Evolutionary conservation across 2,797 vertebrate genomes (phyloP).

Genomic region (Crocidura indochinensis): DNA sequence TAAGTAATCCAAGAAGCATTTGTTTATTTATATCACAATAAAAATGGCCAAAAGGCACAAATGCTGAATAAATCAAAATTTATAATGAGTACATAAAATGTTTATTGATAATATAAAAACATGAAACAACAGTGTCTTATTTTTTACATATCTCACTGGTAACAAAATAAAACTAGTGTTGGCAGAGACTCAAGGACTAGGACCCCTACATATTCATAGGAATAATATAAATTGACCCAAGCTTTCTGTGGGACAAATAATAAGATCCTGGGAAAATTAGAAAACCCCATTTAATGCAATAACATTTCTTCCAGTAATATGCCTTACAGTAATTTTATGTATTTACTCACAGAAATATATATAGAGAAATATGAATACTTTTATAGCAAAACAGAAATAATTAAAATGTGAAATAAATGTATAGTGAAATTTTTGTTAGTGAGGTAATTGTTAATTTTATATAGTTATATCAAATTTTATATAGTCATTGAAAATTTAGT

Average conservation of each 20-base stretch:
- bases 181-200: too few species aligned
- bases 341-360: neutral
- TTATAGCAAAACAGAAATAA: conserved; percentile 49
- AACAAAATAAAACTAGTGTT: conserved; percentile 4
- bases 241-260: conserved; percentile 24
- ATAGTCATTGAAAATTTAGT: conserved; percentile 10
- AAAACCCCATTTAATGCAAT: too few species aligned
- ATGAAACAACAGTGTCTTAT: neutral
- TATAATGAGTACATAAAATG: neutral
- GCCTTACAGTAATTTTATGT: neutral
- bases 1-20: conserved; percentile 37
- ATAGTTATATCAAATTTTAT: neutral
- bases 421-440: neutral
- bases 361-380: conserved; percentile 28
- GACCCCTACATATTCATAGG: neutral
- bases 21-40: too few species aligned
- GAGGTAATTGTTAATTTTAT: conserved; percentile 19
- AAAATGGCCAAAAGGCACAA: conserved; percentile 31
- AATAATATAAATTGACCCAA: neutral
- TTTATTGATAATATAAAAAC: neutral
- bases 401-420: neutral
- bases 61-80: neutral
- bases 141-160: neutral
- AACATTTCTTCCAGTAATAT: conserved; percentile 15
- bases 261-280: neutral